These are phyloP conservation scores for Pristis pectinata DNA, from an alignment of 2,797 vertebrate species.

Conservation along the genomic window DNA sequence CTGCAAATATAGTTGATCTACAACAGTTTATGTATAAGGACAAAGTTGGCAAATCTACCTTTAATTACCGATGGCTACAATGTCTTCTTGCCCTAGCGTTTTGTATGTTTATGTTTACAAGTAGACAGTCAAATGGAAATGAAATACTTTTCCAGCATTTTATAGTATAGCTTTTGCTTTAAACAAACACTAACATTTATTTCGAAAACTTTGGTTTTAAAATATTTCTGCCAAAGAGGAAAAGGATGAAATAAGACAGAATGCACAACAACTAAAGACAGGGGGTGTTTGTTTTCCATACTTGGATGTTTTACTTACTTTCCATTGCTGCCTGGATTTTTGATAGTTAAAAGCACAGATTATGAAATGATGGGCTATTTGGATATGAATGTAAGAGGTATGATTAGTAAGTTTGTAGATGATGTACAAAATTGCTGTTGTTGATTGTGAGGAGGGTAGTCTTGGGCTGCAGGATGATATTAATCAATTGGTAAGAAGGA, in stretches of 20 bases:
- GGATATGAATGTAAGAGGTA: too few species aligned
- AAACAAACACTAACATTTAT: background rate
- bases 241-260: constrained; percentile 1
- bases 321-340: background rate
- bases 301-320: background rate
- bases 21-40: background rate
- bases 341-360: background rate
- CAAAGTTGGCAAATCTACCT: background rate
- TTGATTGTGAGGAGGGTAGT: too few species aligned
- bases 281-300: background rate
- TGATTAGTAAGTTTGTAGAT: too few species aligned
- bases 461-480: too few species aligned
- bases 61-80: background rate
- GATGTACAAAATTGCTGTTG: too few species aligned
- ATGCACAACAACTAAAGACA: background rate
- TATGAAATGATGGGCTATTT: background rate
- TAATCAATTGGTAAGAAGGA: too few species aligned
- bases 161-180: background rate
- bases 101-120: background rate
- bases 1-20: background rate
- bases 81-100: background rate
- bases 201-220: background rate
- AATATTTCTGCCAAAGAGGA: background rate
- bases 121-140: background rate
- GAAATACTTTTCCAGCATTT: background rate